These are phyloP conservation scores for Stomatorhinus walkeri DNA, from an alignment of 2,797 vertebrate genomes.

Conservation along the genomic window DNA sequence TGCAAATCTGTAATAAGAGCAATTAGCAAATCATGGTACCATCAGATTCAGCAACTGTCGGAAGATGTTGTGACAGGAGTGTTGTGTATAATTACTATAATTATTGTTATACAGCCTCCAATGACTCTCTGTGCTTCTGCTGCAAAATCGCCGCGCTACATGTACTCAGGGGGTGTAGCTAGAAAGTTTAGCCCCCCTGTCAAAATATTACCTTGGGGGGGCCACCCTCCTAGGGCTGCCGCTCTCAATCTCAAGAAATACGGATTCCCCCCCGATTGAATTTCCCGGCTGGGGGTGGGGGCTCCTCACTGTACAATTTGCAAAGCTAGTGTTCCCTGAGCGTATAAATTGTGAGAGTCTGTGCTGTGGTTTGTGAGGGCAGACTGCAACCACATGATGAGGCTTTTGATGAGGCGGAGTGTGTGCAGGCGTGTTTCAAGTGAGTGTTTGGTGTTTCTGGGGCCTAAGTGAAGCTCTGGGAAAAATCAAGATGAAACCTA, in stretches of 20 bases:
- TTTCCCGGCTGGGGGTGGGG: not conserved
- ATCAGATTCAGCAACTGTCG: not conserved
- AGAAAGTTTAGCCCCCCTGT: not conserved
- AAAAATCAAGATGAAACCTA: not conserved
- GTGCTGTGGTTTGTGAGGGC: not conserved
- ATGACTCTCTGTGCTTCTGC: not conserved
- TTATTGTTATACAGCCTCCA: not conserved
- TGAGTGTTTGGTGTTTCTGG: not conserved
- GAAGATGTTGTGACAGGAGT: not conserved
- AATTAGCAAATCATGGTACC: not conserved
- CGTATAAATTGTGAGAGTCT: not conserved
- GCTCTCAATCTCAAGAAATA: not conserved
- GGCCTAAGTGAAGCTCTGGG: not conserved
- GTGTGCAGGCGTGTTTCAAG: not conserved
- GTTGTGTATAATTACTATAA: not conserved
- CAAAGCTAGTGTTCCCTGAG: not conserved
- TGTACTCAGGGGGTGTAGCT: not conserved
- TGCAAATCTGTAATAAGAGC: not conserved
- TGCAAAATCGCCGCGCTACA: not conserved
- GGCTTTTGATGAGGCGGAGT: not conserved
- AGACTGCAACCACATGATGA: not conserved
- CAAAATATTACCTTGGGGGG: not conserved
- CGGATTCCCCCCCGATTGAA: not conserved
- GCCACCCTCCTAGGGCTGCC: not conserved
- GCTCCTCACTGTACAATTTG: not conserved